These are phyloP conservation scores for Micromys minutus DNA, from an alignment of 2,113 vertebrate genomes.

Conservation along the genomic window DNA sequence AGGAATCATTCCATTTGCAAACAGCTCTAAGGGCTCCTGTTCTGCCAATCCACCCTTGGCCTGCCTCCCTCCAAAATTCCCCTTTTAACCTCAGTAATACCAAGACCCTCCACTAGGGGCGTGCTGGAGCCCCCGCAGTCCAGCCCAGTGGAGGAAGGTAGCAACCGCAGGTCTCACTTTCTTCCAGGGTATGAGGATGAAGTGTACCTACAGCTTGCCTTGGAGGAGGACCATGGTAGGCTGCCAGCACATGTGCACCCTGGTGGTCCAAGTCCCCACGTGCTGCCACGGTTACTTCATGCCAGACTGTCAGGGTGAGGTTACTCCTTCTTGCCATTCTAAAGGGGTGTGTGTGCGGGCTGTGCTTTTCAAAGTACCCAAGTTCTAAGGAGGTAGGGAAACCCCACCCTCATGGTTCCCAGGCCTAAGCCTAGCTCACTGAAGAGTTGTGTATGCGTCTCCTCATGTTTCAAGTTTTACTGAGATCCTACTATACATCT, in stretches of 20 bases:
- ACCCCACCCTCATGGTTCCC: fast-evolving
- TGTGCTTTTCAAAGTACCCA: neutral
- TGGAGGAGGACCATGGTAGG: slow-evolving; percentile 79
- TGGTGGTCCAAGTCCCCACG: slow-evolving; percentile 86
- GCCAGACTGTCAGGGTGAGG: slow-evolving; percentile 92
- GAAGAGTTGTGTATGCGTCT: neutral
- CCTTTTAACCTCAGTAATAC: neutral
- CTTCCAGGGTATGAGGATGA: slow-evolving; percentile 77
- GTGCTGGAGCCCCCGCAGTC: neutral
- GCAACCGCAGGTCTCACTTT: neutral
- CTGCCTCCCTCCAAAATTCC: neutral
- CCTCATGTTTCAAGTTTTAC: neutral
- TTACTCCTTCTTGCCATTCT: neutral
- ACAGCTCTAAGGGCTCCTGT: neutral
- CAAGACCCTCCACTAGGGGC: neutral
- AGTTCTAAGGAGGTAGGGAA: fast-evolving
- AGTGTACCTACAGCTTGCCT: slow-evolving; percentile 83
- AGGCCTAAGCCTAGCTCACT: neutral
- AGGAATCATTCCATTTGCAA: neutral
- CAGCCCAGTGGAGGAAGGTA: fast-evolving
- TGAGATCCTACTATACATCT: neutral
- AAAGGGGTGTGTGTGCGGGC: neutral
- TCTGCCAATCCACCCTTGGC: neutral
- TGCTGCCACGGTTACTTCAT: slow-evolving; percentile 94
- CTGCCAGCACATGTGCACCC: slow-evolving; percentile 87